Evolutionary conservation across 1,140 invertebrate species (phyloP), one percentile per base, ranked within the genome.

Genomic region (Prorops nasuta): DNA sequence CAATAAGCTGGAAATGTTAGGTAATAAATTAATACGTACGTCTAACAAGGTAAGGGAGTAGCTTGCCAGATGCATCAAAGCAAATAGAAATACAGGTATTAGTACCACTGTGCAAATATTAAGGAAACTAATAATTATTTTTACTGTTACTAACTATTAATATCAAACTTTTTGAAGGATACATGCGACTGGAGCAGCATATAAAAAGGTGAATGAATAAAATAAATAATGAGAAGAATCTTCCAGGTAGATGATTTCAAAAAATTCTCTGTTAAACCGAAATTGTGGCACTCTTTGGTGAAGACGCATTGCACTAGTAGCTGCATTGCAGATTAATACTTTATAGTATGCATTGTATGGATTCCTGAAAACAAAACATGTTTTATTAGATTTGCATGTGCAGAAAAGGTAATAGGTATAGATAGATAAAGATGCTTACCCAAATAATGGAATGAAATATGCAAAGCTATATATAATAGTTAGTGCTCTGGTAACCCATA

Each of bases 161-260:
- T 35, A 43, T 28, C 17, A 32, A 43, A 53, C 15, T 48, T 44
- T 18, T 47, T 1, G 21, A 87, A 88, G 85, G 86, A 90, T 92
- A 94, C 90, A 81, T 57, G 93, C 86, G 39, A 95, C 85, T 19
- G 95, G 94, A 43, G 87, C 80, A 24, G 88, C 88, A 74, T 91
- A 94, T 54, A 97, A 81, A 72, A 98, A 98, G 61, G 98, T 93
- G 38, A 97, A 73, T 9, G 92, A 92, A 75, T 91, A 99, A 71
- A 98, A 86, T 43, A 98, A 80, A 71, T 99, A 98, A 74, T 99
- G 96, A 58, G 91, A 94, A 48, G 93, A 96, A 79, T 98, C 96
- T 76, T 98, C 96, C 34, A 86, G 63, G 52, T 97, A 80, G 46
- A 98, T 72, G 6, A 80, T 73, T 9, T 82, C 79, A 21, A 97